Conservation (phyloP, 2,113 vertebrate genomes). For the Pongo pygmaeus region DNA sequence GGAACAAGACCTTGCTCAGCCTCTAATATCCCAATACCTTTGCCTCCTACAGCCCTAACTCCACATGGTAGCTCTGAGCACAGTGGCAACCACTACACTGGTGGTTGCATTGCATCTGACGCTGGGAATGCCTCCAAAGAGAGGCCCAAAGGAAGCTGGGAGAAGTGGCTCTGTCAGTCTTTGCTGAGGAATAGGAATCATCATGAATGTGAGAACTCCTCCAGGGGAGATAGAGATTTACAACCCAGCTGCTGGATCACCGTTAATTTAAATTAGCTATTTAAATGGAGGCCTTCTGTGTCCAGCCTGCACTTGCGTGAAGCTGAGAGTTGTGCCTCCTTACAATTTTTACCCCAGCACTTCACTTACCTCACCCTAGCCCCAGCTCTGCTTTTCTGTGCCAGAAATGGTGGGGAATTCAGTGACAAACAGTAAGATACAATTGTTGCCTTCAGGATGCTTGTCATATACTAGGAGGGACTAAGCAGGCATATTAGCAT, state of each 20-base stretch:
- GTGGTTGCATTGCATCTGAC: not conserved
- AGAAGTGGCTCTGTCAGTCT: not conserved
- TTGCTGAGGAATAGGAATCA: not conserved
- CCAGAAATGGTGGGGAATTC: not conserved
- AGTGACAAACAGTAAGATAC: not conserved
- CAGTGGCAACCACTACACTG: not conserved
- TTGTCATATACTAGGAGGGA: not conserved
- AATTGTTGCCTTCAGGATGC: not conserved
- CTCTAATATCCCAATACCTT: not conserved
- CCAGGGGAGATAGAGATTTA: not conserved
- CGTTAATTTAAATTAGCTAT: not conserved
- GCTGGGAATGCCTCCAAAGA: not conserved
- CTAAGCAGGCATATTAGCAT: too few relatives aligned
- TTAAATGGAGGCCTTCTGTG: not conserved
- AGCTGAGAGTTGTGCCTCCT: not conserved
- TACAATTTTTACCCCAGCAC: rapidly evolving
- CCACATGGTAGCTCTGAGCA: not conserved
- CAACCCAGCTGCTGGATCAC: not conserved
- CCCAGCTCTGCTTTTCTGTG: not conserved
- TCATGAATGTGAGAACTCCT: not conserved
- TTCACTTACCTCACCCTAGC: too few relatives aligned
- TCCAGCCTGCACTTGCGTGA: rapidly evolving
- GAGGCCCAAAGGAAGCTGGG: not conserved
- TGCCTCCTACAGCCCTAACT: not conserved
- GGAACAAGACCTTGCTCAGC: not conserved